These are phyloP conservation scores for Oithona nana DNA, from an alignment of 2,888 invertebrate species.

Conservation along the genomic window DNA sequence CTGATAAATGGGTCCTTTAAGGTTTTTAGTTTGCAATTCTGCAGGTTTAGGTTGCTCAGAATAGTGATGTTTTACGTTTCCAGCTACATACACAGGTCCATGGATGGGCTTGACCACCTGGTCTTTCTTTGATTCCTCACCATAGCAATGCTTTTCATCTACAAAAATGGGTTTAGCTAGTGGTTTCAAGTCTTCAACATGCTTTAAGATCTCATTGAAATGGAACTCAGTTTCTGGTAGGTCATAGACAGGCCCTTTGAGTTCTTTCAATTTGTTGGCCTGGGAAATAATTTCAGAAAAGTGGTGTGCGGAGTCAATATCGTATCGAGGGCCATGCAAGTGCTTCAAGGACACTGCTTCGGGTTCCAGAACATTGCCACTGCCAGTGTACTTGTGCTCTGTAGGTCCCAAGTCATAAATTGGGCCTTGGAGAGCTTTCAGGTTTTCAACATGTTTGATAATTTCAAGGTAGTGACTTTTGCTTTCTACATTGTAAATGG, in stretches of 20 bases:
- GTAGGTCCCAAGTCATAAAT: conserved; percentile 14
- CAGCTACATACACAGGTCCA: conserved; percentile 7
- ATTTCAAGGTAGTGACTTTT: conserved; percentile 12
- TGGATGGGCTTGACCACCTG: background rate
- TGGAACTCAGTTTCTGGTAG: conserved; percentile 7
- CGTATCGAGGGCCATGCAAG: conserved; percentile 2
- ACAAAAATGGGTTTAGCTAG: conserved; percentile 5
- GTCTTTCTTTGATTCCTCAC: background rate
- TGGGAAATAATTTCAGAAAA: conserved; percentile 9
- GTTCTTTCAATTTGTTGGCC: conserved; percentile 1
- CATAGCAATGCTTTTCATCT: conserved; percentile 5
- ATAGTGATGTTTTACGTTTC: conserved; percentile 7
- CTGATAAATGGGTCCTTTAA: conserved; percentile 15
- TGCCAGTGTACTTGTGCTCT: background rate
- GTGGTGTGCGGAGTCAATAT: conserved; percentile 11
- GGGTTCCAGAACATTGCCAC: background rate
- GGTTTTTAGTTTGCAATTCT: background rate
- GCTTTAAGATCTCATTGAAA: conserved; percentile 11
- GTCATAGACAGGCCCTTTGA: conserved; percentile 12
- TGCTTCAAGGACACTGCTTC: background rate
- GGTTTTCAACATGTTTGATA: background rate
- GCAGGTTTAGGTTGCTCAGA: background rate
- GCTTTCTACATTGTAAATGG: conserved; percentile 7
- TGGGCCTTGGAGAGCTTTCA: conserved; percentile 12
- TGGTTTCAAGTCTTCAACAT: background rate